phyloP scores from a whole-genome alignment of 2,888 invertebrate species.

The Escarpia spicata region DNA sequence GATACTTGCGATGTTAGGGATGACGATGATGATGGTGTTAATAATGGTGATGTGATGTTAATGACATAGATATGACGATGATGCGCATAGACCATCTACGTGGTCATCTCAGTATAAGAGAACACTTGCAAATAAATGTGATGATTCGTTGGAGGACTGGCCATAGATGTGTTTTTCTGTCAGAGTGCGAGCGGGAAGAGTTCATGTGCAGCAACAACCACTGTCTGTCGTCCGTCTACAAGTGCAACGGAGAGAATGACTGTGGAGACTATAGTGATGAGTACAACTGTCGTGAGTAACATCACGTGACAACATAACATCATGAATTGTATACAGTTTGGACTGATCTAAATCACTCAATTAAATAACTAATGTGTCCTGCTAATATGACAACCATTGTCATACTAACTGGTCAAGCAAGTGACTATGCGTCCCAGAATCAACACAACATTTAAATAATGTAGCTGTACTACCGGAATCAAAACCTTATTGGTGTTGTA shows the following conservation, averaged over 20 bases:
- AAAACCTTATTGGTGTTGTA: too few species aligned
- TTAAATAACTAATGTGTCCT: too few species aligned
- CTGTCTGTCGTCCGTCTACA: slow-evolving; percentile 21
- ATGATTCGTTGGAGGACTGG: not conserved
- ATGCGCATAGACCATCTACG: too few species aligned
- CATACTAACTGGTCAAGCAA: too few species aligned
- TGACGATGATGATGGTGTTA: not conserved
- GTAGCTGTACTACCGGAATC: too few species aligned
- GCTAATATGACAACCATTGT: too few species aligned
- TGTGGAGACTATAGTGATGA: slow-evolving; percentile 43
- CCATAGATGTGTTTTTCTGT: not conserved
- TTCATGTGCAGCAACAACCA: slow-evolving; percentile 30
- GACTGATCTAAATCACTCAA: too few species aligned
- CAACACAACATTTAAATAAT: too few species aligned
- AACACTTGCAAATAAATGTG: not conserved
- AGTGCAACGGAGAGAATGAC: slow-evolving; percentile 37
- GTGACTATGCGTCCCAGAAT: too few species aligned
- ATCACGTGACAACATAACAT: not conserved
- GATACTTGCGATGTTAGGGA: not conserved
- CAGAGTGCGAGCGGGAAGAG: slow-evolving; percentile 29
- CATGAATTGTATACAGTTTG: not conserved
- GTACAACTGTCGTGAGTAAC: slow-evolving; percentile 59
- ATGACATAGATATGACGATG: too few species aligned
- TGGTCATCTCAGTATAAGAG: not conserved
- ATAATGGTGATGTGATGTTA: not conserved